These are phyloP conservation scores for Spea bombifrons DNA, from an alignment of 2,113 vertebrate species.

Conservation along the genomic window DNA sequence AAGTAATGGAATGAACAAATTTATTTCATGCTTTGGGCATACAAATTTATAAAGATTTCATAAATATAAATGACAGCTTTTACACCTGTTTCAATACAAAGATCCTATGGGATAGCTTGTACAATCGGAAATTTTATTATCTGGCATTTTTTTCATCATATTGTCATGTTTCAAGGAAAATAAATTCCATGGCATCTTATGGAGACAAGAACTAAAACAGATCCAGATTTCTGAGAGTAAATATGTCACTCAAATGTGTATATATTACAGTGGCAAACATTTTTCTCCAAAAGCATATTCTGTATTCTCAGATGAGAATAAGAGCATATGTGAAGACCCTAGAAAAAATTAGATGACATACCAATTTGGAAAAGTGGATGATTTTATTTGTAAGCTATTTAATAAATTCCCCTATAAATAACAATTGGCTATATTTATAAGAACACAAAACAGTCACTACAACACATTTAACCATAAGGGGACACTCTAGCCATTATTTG, in stretches of 20 bases:
- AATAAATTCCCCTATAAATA: not conserved
- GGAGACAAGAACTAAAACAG: slow-evolving; percentile 34
- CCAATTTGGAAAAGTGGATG: slow-evolving; percentile 19
- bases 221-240: slow-evolving; percentile 22
- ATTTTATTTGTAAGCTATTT: not conserved
- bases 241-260: slow-evolving; percentile 35
- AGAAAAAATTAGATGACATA: slow-evolving; percentile 20
- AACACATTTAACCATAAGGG: no score
- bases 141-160: slow-evolving; percentile 21
- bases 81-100: slow-evolving; percentile 9
- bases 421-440: not conserved
- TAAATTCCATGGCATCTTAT: slow-evolving; percentile 22
- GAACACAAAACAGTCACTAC: not conserved
- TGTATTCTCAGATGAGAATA: slow-evolving; percentile 22
- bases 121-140: slow-evolving; percentile 22
- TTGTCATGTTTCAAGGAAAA: slow-evolving; percentile 30
- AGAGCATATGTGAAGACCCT: slow-evolving; percentile 15
- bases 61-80: slow-evolving; percentile 26
- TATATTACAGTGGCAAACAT: slow-evolving; percentile 31
- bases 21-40: slow-evolving; percentile 16
- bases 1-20: slow-evolving; percentile 13
- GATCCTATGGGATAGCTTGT: slow-evolving; percentile 16
- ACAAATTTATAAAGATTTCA: slow-evolving; percentile 30
- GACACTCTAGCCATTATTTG: no score
- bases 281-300: slow-evolving; percentile 19